Percentiles rank a stretch among this genome's conserved stretches.
These are phyloP conservation scores for Notothenia coriiceps DNA, from an alignment of 2,113 vertebrate species.

Conservation along the genomic window DNA sequence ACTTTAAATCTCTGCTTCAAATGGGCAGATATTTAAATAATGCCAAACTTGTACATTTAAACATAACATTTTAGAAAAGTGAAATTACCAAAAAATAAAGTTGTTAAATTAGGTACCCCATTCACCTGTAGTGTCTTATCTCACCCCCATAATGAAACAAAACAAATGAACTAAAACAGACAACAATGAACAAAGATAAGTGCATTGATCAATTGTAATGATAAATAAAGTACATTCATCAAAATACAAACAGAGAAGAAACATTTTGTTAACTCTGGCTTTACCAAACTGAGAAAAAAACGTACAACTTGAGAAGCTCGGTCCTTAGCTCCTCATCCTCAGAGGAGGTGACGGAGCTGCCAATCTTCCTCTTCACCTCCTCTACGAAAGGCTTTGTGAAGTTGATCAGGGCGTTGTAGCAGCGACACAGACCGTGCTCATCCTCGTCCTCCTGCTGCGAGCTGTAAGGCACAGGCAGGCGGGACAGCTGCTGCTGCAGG, in stretches of 20 bases:
- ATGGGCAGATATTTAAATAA: no score
- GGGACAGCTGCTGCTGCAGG: constrained; percentile 88
- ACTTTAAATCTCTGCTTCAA: no score
- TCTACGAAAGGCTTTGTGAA: constrained; percentile 89
- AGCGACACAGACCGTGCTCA: constrained; percentile 86
- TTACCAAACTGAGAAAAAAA: constrained; percentile 17
- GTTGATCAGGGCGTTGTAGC: constrained; percentile 85
- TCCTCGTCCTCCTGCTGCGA: constrained; percentile 89
- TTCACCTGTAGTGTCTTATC: no score
- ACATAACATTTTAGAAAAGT: no score
- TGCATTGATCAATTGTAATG: no score
- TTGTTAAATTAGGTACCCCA: no score
- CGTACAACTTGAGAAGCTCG: constrained; percentile 93
- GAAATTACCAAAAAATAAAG: no score
- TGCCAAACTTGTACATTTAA: no score
- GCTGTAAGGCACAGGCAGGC: constrained; percentile 93
- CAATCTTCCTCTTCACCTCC: constrained; percentile 80
- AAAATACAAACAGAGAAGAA: no score
- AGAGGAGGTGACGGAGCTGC: constrained; percentile 37
- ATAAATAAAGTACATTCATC: no score
- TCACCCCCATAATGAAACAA: neutral
- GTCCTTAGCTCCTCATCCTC: constrained; percentile 84
- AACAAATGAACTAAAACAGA: neutral
- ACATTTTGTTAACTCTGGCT: no score
- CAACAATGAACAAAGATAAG: neutral